Percentiles rank a stretch among this genome's conserved stretches.
Conservation (phyloP, 2,888 invertebrate species). For the Stomorhina lunata region DNA sequence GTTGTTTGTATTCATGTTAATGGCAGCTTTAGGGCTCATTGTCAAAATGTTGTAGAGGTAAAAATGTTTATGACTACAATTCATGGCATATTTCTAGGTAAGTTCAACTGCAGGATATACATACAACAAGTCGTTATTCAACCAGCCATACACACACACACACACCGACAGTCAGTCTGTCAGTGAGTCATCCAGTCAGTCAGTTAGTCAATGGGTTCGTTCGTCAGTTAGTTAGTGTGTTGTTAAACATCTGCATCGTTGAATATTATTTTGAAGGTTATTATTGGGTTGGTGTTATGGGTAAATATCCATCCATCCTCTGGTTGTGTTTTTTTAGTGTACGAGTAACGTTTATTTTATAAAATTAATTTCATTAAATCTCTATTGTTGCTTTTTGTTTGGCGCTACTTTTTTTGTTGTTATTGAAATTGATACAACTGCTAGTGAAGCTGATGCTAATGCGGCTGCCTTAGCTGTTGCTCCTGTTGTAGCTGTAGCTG, state of each 20-base stretch:
- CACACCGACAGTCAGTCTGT: neutral
- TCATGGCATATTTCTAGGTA: neutral
- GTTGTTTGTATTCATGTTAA: conserved; percentile 53
- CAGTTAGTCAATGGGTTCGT: neutral
- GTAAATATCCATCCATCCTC: neutral
- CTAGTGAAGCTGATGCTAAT: conserved; percentile 67
- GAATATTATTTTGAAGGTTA: conserved; percentile 3
- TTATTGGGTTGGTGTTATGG: neutral
- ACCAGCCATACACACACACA: neutral
- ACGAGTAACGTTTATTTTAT: conserved; percentile 25
- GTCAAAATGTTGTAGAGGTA: conserved; percentile 54
- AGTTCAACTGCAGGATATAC: neutral
- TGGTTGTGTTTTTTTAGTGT: neutral
- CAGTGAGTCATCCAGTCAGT: conserved; percentile 3
- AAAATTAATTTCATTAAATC: conserved; percentile 59
- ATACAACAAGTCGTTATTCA: neutral
- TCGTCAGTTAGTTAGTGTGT: neutral
- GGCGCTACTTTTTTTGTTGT: conserved; percentile 37
- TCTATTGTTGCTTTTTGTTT: conserved; percentile 17
- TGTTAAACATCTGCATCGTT: conserved; percentile 16
- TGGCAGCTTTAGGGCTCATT: conserved; percentile 63
- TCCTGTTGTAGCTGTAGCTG: conserved; percentile 21
- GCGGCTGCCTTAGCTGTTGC: conserved; percentile 39
- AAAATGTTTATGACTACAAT: no score
- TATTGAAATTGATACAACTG: no score